phyloP scores from a whole-genome alignment of 64 coral and sea anemone genomes.

The Hydrozoanthus tunicans region DNA sequence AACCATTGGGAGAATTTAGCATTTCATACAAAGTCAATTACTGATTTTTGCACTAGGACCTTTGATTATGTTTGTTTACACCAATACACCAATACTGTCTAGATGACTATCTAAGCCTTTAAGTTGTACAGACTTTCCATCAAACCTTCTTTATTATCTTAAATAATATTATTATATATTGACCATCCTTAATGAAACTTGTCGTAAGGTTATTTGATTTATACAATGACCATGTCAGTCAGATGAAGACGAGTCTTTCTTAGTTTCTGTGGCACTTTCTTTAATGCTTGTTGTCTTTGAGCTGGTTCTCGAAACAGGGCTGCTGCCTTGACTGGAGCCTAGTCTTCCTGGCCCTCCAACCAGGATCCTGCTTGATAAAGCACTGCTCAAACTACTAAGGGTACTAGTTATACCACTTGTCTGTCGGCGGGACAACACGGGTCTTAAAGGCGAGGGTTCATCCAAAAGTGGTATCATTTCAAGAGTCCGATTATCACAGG shows the following conservation, averaged over 20 bases:
- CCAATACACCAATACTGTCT: too few relatives aligned
- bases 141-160: neutral
- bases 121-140: too few relatives aligned
- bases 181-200: neutral
- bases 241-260: conserved; percentile 55
- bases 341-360: conserved; percentile 63
- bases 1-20: too few relatives aligned
- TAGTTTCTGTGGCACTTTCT: conserved; percentile 46
- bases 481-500: conserved; percentile 69
- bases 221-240: neutral
- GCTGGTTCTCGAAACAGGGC: conserved; percentile 21
- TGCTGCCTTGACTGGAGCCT: conserved; percentile 12
- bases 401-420: conserved; percentile 95
- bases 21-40: too few relatives aligned
- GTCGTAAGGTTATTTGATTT: neutral
- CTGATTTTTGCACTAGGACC: too few relatives aligned
- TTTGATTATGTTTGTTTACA: too few relatives aligned
- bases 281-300: conserved; percentile 11
- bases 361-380: conserved; percentile 78
- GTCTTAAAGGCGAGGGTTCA: conserved; percentile 65
- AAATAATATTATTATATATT: neutral
- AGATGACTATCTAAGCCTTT: too few relatives aligned
- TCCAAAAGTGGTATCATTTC: conserved; percentile 65
- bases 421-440: conserved; percentile 84
- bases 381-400: conserved; percentile 81